Conservation (phyloP, 2,888 invertebrate species). For the Drosophila formosana region DNA sequence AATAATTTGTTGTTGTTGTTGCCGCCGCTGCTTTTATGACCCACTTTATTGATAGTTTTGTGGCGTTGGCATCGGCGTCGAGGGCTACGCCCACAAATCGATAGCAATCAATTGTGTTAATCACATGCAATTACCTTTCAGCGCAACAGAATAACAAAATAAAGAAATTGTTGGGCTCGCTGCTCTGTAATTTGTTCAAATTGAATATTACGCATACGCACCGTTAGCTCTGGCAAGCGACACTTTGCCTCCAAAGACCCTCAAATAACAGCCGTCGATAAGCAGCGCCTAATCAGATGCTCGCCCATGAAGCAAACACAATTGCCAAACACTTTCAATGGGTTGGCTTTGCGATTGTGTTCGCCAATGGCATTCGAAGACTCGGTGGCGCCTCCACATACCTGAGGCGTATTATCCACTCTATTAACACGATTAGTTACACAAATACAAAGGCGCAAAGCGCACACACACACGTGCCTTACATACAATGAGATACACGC, state of each 20-base stretch:
- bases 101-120: slow-evolving; percentile 64
- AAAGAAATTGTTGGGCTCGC: slow-evolving; percentile 18
- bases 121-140: slow-evolving; percentile 59
- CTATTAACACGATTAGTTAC: slow-evolving; percentile 82
- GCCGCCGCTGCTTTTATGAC: slow-evolving; percentile 24
- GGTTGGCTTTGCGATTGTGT: slow-evolving; percentile 44
- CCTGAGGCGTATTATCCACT: slow-evolving; percentile 81
- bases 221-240: slow-evolving; percentile 45
- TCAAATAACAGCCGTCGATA: slow-evolving; percentile 37
- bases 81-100: slow-evolving; percentile 46
- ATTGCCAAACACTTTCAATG: slow-evolving; percentile 58
- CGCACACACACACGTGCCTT: slow-evolving; percentile 20
- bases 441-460: slow-evolving; percentile 77
- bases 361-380: slow-evolving; percentile 60
- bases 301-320: slow-evolving; percentile 16
- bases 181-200: slow-evolving; percentile 63
- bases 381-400: slow-evolving; percentile 60
- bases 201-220: slow-evolving; percentile 75
- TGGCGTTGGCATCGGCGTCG: neutral
- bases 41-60: slow-evolving; percentile 31
- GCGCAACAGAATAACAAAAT: slow-evolving; percentile 25
- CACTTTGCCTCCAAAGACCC: slow-evolving; percentile 44
- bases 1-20: slow-evolving; percentile 17
- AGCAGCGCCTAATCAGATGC: slow-evolving; percentile 60
- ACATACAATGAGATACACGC: slow-evolving; percentile 23